phyloP scores from a whole-genome alignment of 2,888 invertebrate species.

The Pasiphila rectangulata region DNA sequence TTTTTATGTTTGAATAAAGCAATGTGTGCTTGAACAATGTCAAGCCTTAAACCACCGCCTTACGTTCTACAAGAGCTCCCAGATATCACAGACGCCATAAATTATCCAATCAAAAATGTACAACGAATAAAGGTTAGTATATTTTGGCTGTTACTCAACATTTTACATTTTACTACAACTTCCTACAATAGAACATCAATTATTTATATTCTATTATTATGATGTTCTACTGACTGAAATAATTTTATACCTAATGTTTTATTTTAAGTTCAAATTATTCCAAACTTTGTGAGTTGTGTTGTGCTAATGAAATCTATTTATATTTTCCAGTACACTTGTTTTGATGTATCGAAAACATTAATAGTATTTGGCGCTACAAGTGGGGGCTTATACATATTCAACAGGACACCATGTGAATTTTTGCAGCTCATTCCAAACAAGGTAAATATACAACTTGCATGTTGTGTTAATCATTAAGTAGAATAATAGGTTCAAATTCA shows the following conservation, averaged over 20 bases:
- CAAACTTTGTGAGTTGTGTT: too few relatives aligned
- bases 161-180: not conserved
- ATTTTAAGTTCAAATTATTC: too few relatives aligned
- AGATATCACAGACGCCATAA: constrained; percentile 81
- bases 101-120: constrained; percentile 83
- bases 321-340: constrained; percentile 90
- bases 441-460: constrained; percentile 54
- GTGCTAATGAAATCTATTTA: too few relatives aligned
- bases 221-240: too few relatives aligned
- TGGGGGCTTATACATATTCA: constrained; percentile 90
- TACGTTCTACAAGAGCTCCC: constrained; percentile 79
- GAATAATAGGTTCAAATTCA: too few relatives aligned
- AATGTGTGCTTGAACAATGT: constrained; percentile 52
- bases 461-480: too few relatives aligned
- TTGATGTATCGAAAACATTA: constrained; percentile 86
- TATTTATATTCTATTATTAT: too few relatives aligned
- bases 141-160: constrained; percentile 49
- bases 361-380: constrained; percentile 90
- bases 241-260: too few relatives aligned
- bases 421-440: constrained; percentile 89
- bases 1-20: too few relatives aligned
- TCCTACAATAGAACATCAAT: too few relatives aligned
- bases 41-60: constrained; percentile 56
- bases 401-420: constrained; percentile 86
- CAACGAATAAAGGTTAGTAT: constrained; percentile 86